Evolutionary conservation across 2,888 invertebrate species (phyloP), one percentile per base, ranked within the genome.

Genomic region (Andrena hattorfiana): DNA sequence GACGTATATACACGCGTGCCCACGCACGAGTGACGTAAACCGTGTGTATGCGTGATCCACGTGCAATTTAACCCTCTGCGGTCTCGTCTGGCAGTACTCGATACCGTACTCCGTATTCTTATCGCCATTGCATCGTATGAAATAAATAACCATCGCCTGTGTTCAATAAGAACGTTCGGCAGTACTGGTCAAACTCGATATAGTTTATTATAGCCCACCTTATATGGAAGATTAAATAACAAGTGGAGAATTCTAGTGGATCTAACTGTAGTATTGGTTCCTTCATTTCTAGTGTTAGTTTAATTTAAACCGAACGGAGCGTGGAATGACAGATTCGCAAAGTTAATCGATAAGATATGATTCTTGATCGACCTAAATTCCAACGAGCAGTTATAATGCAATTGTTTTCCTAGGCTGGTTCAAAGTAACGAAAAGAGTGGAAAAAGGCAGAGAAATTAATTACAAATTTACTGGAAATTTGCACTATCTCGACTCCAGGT

Each of bases 61-160:
- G 76, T 85, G 83, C 83, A 85, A 85, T 83, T 79, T 76, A 83
- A 83, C 83, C 83, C 69, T 62, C 30, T 64, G 69, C 35, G 81
- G 72, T 76, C 67, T 68, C 81, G 48, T 20, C 64, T 64, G 56
- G 20, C 69, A 59, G 51, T 32, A 67, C 10, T 62, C 49, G 81
- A 78, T 54, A 74, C 60, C 51, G 32, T 59, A 26, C n/a, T 60
- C 68, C 56, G 10, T 30, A 42, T 49, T 48, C 48, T 81, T 64
- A 51, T 81, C 66, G 51, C 32, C 66, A 1, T 5, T 54, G 60
- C 54, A 71, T 80, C 71, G 49, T 51, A 77, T 67, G 60, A 59
- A 77, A 67, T 16, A 13, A 51, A 35, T 51, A 64, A 30, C 13
- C 59, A 67, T 56, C 42, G 10, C 2, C 13, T 13, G 28, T 26